Base-by-base conservation (phyloP, 2,797 vertebrate species). In the Propithecus perrieri region DNA sequence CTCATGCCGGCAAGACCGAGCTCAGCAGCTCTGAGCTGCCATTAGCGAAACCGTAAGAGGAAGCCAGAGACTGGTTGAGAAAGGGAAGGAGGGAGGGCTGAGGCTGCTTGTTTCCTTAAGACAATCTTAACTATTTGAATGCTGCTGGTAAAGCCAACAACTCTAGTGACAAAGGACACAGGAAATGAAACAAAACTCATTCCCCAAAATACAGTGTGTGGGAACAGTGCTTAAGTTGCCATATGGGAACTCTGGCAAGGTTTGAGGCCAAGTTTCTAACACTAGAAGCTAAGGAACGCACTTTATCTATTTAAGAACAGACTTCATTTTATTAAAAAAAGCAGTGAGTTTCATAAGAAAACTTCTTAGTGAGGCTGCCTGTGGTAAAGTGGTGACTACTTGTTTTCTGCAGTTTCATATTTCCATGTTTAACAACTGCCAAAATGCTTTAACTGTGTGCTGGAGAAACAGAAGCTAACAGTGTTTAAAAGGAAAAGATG, bases 51-150 rank as follows among this genome's bases (percentile, higher is more conserved):
- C 48, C 35, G 1, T 71, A 96, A 94, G 93, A 24, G 43, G 98
- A 97, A 98, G 97, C 96, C 85, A 90, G 95, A 87, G 83, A 97
- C 83, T 67, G 94, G 98, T 97, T 98, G 97, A 97, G 98, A 98
- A 98, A 98, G 98, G 97, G 91, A 93, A 89, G 93, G 88, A 89
- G 97, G 97, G 97, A 97, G 91, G 96, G 38, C 79, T 33, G 63
- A 20, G 92, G 96, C 94, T 79, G 81, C 76, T 71, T 7, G 97
- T 97, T 98, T 98, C 98, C 98, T 98, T 50, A 89, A 98, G 93
- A 96, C 57, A 43, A 48, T 72, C 96, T 98, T 98, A 98, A 97
- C 96, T 85, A 26, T 97, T 97, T 91, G 88, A 75, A 59, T 74
- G 8, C 61, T 96, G 94, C 93, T 85, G 33, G 91, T 28, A 93